Conservation (phyloP, 2,797 vertebrate species). For the Acipenser oxyrinchus region DNA sequence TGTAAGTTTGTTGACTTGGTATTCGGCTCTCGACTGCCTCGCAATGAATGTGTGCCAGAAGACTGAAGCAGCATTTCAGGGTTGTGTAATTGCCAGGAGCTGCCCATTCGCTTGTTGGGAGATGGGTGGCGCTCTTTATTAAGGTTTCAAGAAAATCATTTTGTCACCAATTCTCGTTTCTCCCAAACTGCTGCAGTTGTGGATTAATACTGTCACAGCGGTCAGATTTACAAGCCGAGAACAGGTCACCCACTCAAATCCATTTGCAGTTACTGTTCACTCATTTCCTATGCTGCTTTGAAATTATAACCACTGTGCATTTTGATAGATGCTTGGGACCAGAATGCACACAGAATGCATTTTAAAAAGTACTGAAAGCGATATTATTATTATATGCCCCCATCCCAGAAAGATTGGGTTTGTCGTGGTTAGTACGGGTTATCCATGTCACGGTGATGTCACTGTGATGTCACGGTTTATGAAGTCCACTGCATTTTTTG, state of each 20-base stretch:
- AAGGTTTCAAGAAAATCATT: not conserved
- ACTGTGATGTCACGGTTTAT: too few species aligned
- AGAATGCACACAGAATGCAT: not conserved
- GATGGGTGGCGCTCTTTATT: slow-evolving; percentile 14
- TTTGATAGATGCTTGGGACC: too few species aligned
- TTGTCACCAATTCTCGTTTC: not conserved
- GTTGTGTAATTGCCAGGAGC: not conserved
- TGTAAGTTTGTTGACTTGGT: not conserved
- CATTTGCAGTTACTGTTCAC: not conserved
- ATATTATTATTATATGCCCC: not conserved
- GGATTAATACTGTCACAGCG: not conserved
- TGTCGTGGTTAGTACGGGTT: too few species aligned
- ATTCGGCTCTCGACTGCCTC: not conserved
- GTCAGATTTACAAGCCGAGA: not conserved
- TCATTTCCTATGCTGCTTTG: not conserved
- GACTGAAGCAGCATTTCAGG: not conserved
- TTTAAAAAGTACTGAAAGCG: not conserved
- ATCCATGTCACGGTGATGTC: too few species aligned
- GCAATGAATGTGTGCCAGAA: not conserved
- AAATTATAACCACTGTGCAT: too few species aligned
- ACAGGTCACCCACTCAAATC: not conserved
- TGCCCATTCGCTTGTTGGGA: not conserved
- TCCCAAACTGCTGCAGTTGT: not conserved
- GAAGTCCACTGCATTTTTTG: too few species aligned
- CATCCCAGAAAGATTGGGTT: not conserved